phyloP scores from a whole-genome alignment of 2,113 vertebrate genomes.

The human (Homo sapiens) region GRCh38 chr18:41541501-41542000 shows the following conservation, averaged over 20 bases:
- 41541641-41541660: not conserved
- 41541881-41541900: not conserved
- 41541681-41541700: not conserved
- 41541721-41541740: not conserved
- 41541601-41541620: not conserved
- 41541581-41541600: slow-evolving; percentile 1
- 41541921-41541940: not conserved
- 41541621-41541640: not conserved
- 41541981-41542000: not conserved
- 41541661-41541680: not conserved
- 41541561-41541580: slow-evolving; percentile 2
- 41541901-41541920: not conserved
- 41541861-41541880: not conserved
- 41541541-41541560: not conserved
- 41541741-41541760: not conserved
- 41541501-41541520: not conserved
- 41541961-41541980: not conserved
- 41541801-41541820: not conserved
- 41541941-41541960: not conserved
- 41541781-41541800: not conserved
- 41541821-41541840: slow-evolving; percentile 19
- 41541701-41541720: not conserved
- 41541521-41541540: not conserved
- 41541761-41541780: not conserved
- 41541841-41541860: not conserved